A percentile compares a stretch with the other conserved stretches of the same genome.
These are phyloP conservation scores for Nothobranchius kuhntae DNA, from an alignment of 2,113 vertebrate species.

Conservation along the genomic window DNA sequence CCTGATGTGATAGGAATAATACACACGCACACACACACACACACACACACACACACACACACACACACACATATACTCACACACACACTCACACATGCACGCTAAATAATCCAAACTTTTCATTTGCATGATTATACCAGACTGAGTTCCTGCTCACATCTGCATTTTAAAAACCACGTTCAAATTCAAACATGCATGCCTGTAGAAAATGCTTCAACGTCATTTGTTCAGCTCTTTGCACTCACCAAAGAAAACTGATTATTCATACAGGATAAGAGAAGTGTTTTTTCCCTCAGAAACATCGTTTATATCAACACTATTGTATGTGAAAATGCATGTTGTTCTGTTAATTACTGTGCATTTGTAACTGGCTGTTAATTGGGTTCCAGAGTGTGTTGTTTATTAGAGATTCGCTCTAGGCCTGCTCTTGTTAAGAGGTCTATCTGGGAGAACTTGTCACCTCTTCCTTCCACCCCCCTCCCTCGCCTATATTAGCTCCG, in stretches of 20 bases:
- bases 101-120: slow-evolving; percentile 36
- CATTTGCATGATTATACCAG: slow-evolving; percentile 54
- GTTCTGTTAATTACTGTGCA: not conserved
- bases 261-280: too few relatives aligned
- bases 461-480: slow-evolving; percentile 34
- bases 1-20: slow-evolving; percentile 43
- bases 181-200: not conserved
- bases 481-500: slow-evolving; percentile 74
- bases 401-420: slow-evolving; percentile 52
- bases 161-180: slow-evolving; percentile 4
- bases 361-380: slow-evolving; percentile 15
- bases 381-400: slow-evolving; percentile 9
- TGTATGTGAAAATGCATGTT: not conserved
- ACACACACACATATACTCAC: not conserved
- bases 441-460: slow-evolving; percentile 40
- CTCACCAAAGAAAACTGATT: too few relatives aligned
- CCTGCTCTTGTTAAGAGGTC: slow-evolving; percentile 51
- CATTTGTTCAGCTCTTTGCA: not conserved
- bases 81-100: not conserved
- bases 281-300: too few relatives aligned
- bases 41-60: not conserved
- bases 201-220: slow-evolving; percentile 1
- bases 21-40: not conserved
- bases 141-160: slow-evolving; percentile 19
- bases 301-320: not conserved